Base-by-base conservation (phyloP, 2,113 vertebrate genomes). In the Psittacula cyanocephala region DNA sequence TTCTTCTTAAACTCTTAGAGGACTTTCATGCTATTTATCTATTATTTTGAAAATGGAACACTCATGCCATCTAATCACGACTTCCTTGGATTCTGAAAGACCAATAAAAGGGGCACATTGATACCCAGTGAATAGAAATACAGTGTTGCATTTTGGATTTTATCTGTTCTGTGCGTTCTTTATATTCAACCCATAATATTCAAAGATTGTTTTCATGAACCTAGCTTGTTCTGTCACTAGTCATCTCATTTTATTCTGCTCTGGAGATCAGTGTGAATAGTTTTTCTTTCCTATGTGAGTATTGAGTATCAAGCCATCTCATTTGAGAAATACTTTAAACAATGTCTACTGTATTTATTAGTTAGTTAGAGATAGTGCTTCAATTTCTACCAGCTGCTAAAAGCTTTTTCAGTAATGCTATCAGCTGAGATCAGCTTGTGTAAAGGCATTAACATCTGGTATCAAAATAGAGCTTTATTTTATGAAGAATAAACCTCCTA, bases 81-180 rank as follows among this genome's bases (percentile, higher is more conserved):
- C 97, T 98, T 98, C 97, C 96, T 97, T 47, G 53, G 97, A 97
- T 97, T 94, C 96, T 97, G 96, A 95, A 94, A 97, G 92, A 95
- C 95, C 49, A 44, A 74, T 98, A 96, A 96, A 98, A 98, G 95
- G 93, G 91, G 70, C 96, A 97, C 98, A 98, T 98, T 98, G 98
- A 98, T 94, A 89, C 49, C 52, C 74, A 95, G 77, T 98, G 98
- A 98, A 98, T 97, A 96, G 97, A 83, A 97, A 98, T 83, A 91
- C 95, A 97, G 97, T 94, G 76, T 89, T 92, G 49, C 68, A 33
- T 84, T 96, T 97, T 84, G 96, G 95, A 97, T 96, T 97, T 92
- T 76, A 97, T 97, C 94, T 98, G 95, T 93, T 93, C 86, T 88
- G 69, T 95, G 95, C 44, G 20, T 97, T 97, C 97, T 94, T 96